These are phyloP conservation scores for Styela clava DNA, from an alignment of 23 tunicate genomes.

Conservation along the genomic window DNA sequence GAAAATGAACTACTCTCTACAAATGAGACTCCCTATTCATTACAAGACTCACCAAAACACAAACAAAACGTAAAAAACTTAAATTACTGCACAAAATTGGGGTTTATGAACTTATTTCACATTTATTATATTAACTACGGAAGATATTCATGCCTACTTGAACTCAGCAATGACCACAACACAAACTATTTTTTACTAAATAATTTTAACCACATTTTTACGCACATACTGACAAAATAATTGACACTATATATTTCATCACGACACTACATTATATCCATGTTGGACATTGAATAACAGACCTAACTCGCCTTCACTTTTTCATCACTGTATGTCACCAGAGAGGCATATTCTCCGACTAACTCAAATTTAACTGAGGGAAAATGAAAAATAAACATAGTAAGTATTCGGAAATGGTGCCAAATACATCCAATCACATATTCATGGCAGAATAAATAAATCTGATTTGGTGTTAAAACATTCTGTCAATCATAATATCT, in stretches of 20 bases:
- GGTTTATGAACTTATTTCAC: no score
- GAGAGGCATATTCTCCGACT: conserved; percentile 9
- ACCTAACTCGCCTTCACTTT: conserved; percentile 6
- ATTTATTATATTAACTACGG: no score
- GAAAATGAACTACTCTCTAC: no score
- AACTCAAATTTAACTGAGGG: conserved; percentile 11
- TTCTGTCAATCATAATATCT: no score
- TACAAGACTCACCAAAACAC: no score
- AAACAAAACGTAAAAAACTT: no score
- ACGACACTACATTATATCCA: conserved; percentile 18
- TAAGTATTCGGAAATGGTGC: not conserved
- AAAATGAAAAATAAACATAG: not conserved
- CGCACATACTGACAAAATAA: not conserved
- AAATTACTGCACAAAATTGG: no score
- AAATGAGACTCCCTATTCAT: no score
- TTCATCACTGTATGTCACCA: conserved; percentile 24
- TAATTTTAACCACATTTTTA: not conserved
- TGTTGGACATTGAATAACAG: conserved; percentile 19
- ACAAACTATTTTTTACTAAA: not conserved
- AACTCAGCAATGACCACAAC: not conserved
- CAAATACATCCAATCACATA: no score
- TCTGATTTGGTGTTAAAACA: no score
- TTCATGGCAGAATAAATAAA: no score
- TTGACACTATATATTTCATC: conserved; percentile 1
- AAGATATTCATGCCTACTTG: no score